Percentiles rank a stretch among this genome's conserved stretches.
Evolutionary conservation across 2,113 vertebrate species (phyloP).

Genomic region (Taurulus bubalis): DNA sequence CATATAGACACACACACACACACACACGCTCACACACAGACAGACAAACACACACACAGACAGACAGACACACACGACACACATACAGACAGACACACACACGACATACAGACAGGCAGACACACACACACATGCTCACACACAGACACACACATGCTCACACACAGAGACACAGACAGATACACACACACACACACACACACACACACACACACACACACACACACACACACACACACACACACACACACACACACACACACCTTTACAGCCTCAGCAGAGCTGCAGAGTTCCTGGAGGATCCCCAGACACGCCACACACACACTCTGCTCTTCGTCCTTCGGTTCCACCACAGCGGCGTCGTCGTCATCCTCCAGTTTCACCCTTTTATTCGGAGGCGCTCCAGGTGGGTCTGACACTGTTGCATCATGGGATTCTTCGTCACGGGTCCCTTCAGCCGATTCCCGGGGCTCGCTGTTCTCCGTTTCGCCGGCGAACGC

Average conservation of each 20-base stretch:
- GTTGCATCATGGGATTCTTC: slow-evolving; percentile 55
- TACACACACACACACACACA: too few species aligned
- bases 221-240: too few species aligned
- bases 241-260: neutral
- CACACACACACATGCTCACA: too few species aligned
- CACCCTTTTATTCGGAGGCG: slow-evolving; percentile 88
- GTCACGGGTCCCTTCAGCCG: slow-evolving; percentile 5
- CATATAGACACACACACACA: too few species aligned
- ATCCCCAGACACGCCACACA: slow-evolving; percentile 93
- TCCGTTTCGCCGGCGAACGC: slow-evolving; percentile 80
- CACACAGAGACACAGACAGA: too few species aligned
- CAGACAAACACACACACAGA: too few species aligned
- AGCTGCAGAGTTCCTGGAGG: slow-evolving; percentile 89
- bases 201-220: too few species aligned
- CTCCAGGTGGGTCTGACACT: slow-evolving; percentile 38
- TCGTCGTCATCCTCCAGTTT: slow-evolving; percentile 71
- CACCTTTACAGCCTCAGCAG: slow-evolving; percentile 88
- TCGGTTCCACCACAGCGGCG: neutral
- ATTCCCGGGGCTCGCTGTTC: slow-evolving; percentile 40
- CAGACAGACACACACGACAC: too few species aligned
- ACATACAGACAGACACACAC: too few species aligned
- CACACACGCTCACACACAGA: too few species aligned
- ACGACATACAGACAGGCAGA: too few species aligned
- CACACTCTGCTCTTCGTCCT: slow-evolving; percentile 46
- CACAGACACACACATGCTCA: too few species aligned